A percentile compares a stretch with the other conserved stretches of the same genome.
Evolutionary conservation across 64 coral and sea anemone genomes (phyloP).

Genomic region (Orbicella faveolata): DNA sequence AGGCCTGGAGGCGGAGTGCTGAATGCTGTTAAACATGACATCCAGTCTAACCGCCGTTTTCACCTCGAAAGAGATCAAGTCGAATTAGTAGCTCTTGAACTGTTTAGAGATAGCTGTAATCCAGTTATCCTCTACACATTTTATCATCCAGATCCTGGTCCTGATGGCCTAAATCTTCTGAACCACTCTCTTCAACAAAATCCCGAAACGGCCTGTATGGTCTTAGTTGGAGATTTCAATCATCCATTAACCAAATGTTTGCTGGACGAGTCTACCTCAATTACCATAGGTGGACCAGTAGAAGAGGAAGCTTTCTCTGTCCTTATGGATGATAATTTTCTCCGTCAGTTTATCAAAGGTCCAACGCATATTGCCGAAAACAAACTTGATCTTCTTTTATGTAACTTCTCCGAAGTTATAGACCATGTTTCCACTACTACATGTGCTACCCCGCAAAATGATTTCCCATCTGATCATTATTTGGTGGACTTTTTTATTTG

Average conservation of each 20-base stretch:
- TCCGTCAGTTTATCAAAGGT: constrained; percentile 25
- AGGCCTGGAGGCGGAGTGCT: constrained; percentile 20
- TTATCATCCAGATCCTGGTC: no score
- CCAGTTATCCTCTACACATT: no score
- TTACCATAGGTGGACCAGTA: neutral
- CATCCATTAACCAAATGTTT: constrained; percentile 29
- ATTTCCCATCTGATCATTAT: no score
- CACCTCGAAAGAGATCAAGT: no score
- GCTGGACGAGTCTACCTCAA: neutral
- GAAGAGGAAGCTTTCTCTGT: constrained; percentile 12
- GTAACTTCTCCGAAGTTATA: neutral
- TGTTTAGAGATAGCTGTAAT: no score
- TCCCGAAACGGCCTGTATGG: constrained; percentile 8
- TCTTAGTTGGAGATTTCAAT: neutral
- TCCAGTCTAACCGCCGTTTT: no score
- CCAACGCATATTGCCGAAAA: constrained; percentile 51
- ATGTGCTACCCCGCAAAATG: no score
- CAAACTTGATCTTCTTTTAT: constrained; percentile 41
- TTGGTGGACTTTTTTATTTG: no score
- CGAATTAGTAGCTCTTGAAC: no score
- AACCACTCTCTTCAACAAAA: constrained; percentile 42
- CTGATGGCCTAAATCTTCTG: neutral
- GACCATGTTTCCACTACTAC: no score
- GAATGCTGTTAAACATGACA: neutral
- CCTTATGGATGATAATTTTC: no score